A percentile compares a stretch with the other conserved stretches of the same genome.
Conservation (phyloP, 2,797 vertebrate genomes). For the Chromis chromis region DNA sequence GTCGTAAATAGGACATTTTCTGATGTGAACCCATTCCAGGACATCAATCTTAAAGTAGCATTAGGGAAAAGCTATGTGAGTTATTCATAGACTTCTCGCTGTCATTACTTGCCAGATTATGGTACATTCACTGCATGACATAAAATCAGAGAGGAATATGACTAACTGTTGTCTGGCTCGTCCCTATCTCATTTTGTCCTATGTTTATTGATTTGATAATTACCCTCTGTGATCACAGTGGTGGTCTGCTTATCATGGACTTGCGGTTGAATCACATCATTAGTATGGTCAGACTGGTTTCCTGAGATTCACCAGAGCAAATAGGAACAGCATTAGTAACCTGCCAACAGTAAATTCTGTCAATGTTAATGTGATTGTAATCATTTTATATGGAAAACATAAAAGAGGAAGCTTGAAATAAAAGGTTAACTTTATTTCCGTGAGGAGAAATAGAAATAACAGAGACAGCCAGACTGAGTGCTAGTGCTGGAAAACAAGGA, state of each 20-base stretch:
- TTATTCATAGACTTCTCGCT: conserved; percentile 51
- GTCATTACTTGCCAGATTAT: conserved; percentile 56
- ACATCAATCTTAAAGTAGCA: conserved; percentile 47
- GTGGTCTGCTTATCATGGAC: conserved; percentile 47
- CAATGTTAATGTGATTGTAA: conserved; percentile 13
- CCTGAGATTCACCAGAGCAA: conserved; percentile 26
- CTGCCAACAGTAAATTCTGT: neutral
- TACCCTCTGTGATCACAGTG: conserved; percentile 33
- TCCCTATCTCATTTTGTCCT: conserved; percentile 29
- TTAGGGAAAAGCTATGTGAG: conserved; percentile 20
- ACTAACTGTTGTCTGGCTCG: conserved; percentile 29
- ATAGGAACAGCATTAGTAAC: neutral
- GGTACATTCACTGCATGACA: conserved; percentile 44
- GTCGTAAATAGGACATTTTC: conserved; percentile 61
- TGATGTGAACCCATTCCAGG: conserved; percentile 41
- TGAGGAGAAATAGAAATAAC: conserved; percentile 21
- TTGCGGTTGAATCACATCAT: conserved; percentile 36
- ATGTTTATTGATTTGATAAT: conserved; percentile 65
- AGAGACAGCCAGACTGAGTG: conserved; percentile 12
- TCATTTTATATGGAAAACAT: conserved; percentile 12
- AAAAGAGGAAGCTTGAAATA: neutral
- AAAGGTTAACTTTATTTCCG: neutral
- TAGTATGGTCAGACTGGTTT: conserved; percentile 37
- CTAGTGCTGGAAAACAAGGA: conserved; percentile 22
- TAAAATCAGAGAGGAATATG: conserved; percentile 45